A percentile compares a stretch with the other conserved stretches of the same genome.
phyloP scores from a whole-genome alignment of 2,888 invertebrate genomes.

The Tyria jacobaeae region DNA sequence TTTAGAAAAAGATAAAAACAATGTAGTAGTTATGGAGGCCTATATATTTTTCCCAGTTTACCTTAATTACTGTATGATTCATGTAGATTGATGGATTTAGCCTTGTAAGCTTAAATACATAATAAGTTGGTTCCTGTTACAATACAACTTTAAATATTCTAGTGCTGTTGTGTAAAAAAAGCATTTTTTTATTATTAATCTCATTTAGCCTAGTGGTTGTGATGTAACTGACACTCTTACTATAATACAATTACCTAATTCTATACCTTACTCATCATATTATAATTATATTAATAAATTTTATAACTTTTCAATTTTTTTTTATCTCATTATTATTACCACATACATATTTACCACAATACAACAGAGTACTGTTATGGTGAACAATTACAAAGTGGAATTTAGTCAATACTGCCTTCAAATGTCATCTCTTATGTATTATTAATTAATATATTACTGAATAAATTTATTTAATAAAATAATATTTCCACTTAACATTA shows the following conservation, averaged over 20 bases:
- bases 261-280: too few relatives aligned
- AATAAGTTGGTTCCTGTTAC: constrained; percentile 25
- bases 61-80: constrained; percentile 32
- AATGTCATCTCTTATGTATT: background rate
- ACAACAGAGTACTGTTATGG: background rate
- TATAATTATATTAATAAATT: too few relatives aligned
- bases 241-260: background rate
- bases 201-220: background rate
- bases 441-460: background rate
- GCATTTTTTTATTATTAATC: constrained; percentile 10
- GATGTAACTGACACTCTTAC: background rate
- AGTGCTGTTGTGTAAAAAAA: constrained; percentile 7
- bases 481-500: background rate
- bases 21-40: background rate
- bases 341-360: background rate
- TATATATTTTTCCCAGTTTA: constrained; percentile 16
- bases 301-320: too few relatives aligned
- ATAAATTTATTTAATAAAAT: too few relatives aligned
- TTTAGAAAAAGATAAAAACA: background rate
- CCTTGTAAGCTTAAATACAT: constrained; percentile 29
- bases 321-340: background rate
- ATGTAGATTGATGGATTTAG: constrained; percentile 27
- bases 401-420: background rate
- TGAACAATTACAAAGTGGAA: background rate
- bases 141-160: constrained; percentile 1